Conservation (phyloP, 2,797 vertebrate species). For the Trachops cirrhosus region DNA sequence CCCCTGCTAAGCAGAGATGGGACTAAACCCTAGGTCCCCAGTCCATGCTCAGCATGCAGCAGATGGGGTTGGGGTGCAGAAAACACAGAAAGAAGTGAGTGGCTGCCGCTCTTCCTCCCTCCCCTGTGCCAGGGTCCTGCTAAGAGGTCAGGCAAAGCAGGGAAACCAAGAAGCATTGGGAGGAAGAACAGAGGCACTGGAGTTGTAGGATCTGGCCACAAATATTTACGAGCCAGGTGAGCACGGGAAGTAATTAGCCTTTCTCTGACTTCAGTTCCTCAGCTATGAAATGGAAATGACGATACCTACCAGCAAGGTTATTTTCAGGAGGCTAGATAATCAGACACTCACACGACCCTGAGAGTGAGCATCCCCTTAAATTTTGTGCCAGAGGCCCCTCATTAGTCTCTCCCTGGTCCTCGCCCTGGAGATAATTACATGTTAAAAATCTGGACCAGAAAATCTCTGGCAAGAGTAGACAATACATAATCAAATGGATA, state of each 20-base stretch:
- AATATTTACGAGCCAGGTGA: not conserved
- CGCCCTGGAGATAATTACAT: slow-evolving; percentile 40
- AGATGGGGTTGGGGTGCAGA: rapidly evolving
- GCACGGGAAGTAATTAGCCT: not conserved
- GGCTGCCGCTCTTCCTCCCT: not conserved
- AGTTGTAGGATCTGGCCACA: not conserved
- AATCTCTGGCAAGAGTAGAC: slow-evolving; percentile 45
- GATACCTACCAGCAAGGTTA: not conserved
- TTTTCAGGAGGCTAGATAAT: not conserved
- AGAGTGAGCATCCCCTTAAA: not conserved
- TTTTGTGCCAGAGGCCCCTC: not conserved
- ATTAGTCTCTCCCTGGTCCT: not conserved
- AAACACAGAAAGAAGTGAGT: not conserved
- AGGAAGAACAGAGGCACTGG: not conserved
- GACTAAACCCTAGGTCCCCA: too few relatives aligned
- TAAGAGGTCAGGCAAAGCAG: not conserved
- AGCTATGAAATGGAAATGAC: not conserved
- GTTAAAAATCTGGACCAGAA: slow-evolving; percentile 38
- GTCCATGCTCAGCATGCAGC: not conserved
- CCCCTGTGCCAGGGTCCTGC: not conserved
- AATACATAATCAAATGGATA: not conserved
- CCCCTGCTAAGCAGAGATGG: not conserved
- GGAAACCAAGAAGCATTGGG: not conserved
- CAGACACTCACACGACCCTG: not conserved
- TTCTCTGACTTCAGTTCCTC: not conserved